Evolutionary conservation across 2,888 invertebrate species (phyloP).

Genomic region (Drosophila putrida): DNA sequence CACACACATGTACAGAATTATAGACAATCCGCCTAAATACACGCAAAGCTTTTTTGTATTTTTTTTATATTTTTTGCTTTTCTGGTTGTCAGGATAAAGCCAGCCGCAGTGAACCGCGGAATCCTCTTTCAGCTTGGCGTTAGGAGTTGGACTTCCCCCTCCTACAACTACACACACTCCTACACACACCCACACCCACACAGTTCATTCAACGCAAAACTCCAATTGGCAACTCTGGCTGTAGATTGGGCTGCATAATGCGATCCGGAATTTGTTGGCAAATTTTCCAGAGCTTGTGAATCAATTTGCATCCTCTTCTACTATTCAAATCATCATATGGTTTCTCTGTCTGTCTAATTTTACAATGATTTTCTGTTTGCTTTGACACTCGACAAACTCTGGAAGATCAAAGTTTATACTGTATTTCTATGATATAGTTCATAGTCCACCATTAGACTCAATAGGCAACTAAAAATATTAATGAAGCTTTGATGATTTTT

Average conservation of each 20-base stretch:
- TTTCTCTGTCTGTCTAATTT: neutral
- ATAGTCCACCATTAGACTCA: no score
- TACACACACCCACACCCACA: no score
- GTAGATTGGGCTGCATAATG: slow-evolving; percentile 24
- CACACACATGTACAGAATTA: slow-evolving; percentile 27
- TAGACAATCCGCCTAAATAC: slow-evolving; percentile 57
- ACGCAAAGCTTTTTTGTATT: slow-evolving; percentile 44
- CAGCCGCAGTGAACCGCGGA: slow-evolving; percentile 33
- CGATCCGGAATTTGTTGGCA: slow-evolving; percentile 17
- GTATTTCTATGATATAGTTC: neutral
- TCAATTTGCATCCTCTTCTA: slow-evolving; percentile 27
- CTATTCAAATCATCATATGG: slow-evolving; percentile 6
- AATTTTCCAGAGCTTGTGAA: slow-evolving; percentile 31
- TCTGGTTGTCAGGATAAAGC: slow-evolving; percentile 24
- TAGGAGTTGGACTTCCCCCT: slow-evolving; percentile 18
- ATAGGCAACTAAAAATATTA: no score
- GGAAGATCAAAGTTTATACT: neutral
- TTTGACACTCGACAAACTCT: slow-evolving; percentile 1
- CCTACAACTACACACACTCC: neutral
- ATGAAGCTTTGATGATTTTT: no score
- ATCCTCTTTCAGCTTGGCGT: slow-evolving; percentile 40
- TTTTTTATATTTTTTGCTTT: slow-evolving; percentile 2
- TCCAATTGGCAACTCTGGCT: slow-evolving; percentile 24
- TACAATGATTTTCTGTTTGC: neutral
- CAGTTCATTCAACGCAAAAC: slow-evolving; percentile 11